These are phyloP conservation scores for Todiramphus chloris DNA, from an alignment of 2,113 vertebrate genomes.

Conservation along the genomic window DNA sequence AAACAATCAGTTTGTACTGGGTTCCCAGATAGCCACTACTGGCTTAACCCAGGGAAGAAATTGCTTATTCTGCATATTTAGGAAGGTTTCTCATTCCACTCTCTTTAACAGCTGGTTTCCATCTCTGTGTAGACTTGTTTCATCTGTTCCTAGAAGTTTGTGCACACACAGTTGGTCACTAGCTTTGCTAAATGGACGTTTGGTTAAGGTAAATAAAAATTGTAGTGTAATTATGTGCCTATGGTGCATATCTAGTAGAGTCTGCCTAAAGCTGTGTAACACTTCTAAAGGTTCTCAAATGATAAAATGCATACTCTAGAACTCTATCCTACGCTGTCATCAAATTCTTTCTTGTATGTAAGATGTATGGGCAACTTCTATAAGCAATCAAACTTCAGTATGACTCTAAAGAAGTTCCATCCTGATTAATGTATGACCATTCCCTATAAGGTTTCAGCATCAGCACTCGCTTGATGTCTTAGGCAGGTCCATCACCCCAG, in stretches of 20 bases:
- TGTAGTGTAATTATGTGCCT: background rate
- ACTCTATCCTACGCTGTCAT: background rate
- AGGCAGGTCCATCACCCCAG: background rate
- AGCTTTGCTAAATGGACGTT: background rate
- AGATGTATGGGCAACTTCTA: background rate
- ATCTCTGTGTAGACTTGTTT: background rate
- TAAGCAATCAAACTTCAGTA: background rate
- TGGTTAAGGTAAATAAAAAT: background rate
- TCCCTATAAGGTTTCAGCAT: background rate
- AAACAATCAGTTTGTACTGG: accelerated
- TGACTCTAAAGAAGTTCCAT: background rate
- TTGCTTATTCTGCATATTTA: background rate
- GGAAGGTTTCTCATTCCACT: background rate
- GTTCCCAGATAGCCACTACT: background rate
- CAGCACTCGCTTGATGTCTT: background rate
- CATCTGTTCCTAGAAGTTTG: background rate
- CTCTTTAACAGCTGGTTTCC: background rate
- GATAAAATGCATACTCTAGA: background rate
- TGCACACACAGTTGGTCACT: background rate
- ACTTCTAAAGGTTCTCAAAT: background rate
- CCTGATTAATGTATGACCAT: background rate
- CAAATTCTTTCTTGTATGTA: background rate
- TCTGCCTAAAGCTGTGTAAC: background rate
- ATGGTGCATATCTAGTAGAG: background rate
- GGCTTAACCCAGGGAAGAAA: background rate